Percentiles rank a stretch among this genome's conserved stretches.
Evolutionary conservation across 2,797 vertebrate species (phyloP).

Genomic region (Sebastes glaucus): DNA sequence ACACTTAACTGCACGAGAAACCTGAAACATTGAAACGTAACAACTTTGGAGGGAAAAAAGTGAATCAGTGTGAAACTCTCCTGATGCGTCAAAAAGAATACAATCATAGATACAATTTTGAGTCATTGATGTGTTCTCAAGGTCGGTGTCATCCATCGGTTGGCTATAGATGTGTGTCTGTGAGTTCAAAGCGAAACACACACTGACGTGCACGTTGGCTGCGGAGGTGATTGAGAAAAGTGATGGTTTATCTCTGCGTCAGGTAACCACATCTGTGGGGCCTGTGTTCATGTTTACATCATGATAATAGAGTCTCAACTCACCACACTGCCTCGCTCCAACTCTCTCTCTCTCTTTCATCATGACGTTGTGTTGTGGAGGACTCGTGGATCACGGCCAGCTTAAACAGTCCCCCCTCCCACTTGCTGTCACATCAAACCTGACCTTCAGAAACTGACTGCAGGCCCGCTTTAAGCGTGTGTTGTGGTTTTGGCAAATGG

Average conservation of each 20-base stretch:
- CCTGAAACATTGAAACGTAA: background rate
- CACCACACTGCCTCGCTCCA: conserved; percentile 12
- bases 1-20: background rate
- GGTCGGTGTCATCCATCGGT: background rate
- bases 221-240: conserved; percentile 21
- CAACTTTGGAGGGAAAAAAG: background rate
- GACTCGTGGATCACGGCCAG: conserved; percentile 42
- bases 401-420: conserved; percentile 37
- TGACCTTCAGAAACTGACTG: conserved; percentile 64
- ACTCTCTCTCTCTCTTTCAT: conserved; percentile 38
- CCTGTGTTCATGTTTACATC: conserved; percentile 58
- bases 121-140: background rate
- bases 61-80: background rate
- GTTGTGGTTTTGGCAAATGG: conserved; percentile 56
- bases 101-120: background rate
- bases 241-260: conserved; percentile 48
- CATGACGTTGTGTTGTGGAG: conserved; percentile 26
- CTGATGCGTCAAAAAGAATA: background rate
- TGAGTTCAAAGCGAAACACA: conserved; percentile 33
- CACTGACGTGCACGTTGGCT: conserved; percentile 7
- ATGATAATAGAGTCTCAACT: conserved; percentile 41
- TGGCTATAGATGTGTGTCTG: background rate
- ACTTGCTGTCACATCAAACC: conserved; percentile 60
- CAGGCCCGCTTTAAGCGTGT: conserved; percentile 42
- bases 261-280: conserved; percentile 60